Base-by-base conservation (phyloP, 2,113 vertebrate species). In the Gallinago media region DNA sequence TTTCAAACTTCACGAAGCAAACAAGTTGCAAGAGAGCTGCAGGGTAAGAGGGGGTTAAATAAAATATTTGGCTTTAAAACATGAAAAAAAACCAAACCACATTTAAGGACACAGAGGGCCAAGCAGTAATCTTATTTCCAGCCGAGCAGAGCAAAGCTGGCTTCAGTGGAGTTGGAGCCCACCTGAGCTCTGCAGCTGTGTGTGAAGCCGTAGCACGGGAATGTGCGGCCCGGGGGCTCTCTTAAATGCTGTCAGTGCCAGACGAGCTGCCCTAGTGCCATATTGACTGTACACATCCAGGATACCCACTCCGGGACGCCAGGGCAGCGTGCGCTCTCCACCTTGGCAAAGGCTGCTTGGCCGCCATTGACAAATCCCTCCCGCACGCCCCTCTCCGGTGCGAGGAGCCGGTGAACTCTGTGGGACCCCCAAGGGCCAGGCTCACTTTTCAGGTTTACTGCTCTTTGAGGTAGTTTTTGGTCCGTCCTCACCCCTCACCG, bases 261-360 rank as follows among this genome's bases (percentile, higher is more conserved):
- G 47, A 31, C 0, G 22, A 87, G 40, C 65, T 85, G 56, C 56
- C 63, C 20, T 21, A 29, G 70, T 73, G 54, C 63, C 73, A 7
- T 34, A 40, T 5, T 0, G 5, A 19, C 18, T 0, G 0, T 0
- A 1, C 67, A 8, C 46, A 12, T 26, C 0, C 0, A 78, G 56
- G 70, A 46, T 23, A 44, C 20, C 59, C 59, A 40, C 21, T 9
- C 16, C 23, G 58, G 50, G 44, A 86, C 8, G 63, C 0, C 0
- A 76, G 27, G 18, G 46, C 27, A 59, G 29, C 3, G 0, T 18
- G 47, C 11, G 29, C 15, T 49, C 23, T 19, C 6, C n/a, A 23
- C 32, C n/a, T 61, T 34, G 55, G 80, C 76, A 62, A 67, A 89
- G 21, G 31, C 46, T 38, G 8, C 49, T 84, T 65, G 49, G 47